phyloP scores from a whole-genome alignment of 2,888 invertebrate species.

The Heliconius erato region DNA sequence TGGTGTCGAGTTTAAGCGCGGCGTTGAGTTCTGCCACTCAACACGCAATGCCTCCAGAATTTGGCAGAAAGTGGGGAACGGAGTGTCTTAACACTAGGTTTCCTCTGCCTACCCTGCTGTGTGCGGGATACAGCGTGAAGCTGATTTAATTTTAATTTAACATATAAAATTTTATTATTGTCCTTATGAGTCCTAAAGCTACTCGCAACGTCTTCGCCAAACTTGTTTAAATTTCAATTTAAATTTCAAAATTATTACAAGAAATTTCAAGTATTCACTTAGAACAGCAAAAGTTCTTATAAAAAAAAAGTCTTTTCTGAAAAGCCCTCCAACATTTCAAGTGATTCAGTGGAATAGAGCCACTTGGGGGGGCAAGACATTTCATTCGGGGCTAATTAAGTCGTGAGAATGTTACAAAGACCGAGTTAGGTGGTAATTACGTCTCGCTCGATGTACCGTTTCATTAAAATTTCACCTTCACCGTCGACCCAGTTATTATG shows the following conservation, averaged over 20 bases:
- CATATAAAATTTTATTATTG: not conserved
- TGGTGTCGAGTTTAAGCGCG: too few relatives aligned
- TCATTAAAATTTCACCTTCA: conserved; percentile 77
- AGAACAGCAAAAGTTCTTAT: conserved; percentile 8
- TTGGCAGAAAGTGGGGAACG: too few relatives aligned
- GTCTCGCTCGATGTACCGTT: conserved; percentile 65
- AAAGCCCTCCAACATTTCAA: conserved; percentile 27
- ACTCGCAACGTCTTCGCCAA: not conserved
- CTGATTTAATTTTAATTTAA: too few relatives aligned
- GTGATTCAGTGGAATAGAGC: conserved; percentile 33
- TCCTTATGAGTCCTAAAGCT: not conserved
- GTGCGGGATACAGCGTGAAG: too few relatives aligned
- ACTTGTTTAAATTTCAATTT: not conserved
- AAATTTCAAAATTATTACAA: not conserved
- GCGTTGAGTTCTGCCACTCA: too few relatives aligned
- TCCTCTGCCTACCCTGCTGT: too few relatives aligned
- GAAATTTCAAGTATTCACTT: conserved; percentile 18
- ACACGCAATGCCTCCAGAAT: too few relatives aligned
- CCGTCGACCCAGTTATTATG: conserved; percentile 65
- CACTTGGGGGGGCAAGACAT: conserved; percentile 50
- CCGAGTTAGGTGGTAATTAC: conserved; percentile 77
- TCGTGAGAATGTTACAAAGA: conserved; percentile 69
- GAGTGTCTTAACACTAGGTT: too few relatives aligned
- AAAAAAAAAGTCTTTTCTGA: conserved; percentile 32
- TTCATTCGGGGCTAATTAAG: conserved; percentile 77